A percentile compares a stretch with the other conserved stretches of the same genome.
phyloP scores from a whole-genome alignment of 1,140 invertebrate species.

The Metopolophium dirhodum region DNA sequence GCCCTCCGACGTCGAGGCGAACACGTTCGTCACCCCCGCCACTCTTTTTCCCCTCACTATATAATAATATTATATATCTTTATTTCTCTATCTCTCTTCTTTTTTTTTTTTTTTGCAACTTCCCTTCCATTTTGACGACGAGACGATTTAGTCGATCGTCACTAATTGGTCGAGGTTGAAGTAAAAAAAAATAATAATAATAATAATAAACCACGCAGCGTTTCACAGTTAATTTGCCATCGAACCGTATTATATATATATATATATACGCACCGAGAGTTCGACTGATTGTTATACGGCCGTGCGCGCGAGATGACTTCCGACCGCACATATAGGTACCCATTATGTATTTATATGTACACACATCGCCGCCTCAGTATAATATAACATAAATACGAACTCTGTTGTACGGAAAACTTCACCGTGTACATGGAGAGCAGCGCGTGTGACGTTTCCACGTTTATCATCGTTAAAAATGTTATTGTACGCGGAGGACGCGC shows the following conservation, averaged over 20 bases:
- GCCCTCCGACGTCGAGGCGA: conserved; percentile 1
- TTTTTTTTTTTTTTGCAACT: background rate
- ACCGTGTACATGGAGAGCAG: background rate
- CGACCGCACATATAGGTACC: background rate
- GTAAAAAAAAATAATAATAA: background rate
- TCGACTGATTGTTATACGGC: conserved; percentile 23
- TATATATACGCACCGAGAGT: conserved; percentile 12
- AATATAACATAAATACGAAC: background rate
- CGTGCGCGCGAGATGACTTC: background rate
- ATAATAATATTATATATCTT: conserved; percentile 1
- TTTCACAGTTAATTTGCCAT: conserved; percentile 56
- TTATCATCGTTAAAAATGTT: background rate
- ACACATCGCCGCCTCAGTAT: background rate
- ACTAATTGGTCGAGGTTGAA: conserved; percentile 46
- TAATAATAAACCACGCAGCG: conserved; percentile 9
- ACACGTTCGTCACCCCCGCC: background rate
- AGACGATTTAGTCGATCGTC: conserved; percentile 36
- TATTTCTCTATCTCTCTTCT: conserved; percentile 21
- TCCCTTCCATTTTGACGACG: background rate
- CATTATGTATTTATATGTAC: background rate
- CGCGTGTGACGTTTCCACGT: background rate
- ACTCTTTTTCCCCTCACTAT: background rate
- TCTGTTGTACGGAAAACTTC: background rate
- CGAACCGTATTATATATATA: background rate
- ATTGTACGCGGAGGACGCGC: background rate